Percentiles rank a stretch among this genome's conserved stretches.
Conservation (phyloP, 1,140 invertebrate genomes). For the Palaemon carinicauda region DNA sequence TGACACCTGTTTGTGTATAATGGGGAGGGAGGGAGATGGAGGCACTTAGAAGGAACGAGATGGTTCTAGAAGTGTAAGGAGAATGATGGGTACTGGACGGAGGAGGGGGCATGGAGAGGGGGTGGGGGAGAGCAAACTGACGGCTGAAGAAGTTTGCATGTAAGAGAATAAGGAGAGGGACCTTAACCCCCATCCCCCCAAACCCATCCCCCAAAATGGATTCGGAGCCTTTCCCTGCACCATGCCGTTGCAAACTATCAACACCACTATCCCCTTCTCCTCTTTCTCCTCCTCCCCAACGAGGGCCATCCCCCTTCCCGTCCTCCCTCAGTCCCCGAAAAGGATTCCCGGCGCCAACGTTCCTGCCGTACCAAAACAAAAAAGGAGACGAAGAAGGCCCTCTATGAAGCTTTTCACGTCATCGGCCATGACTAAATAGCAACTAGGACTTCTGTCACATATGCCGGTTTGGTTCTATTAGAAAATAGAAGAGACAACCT, state of each 20-base stretch:
- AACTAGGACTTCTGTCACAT: not conserved
- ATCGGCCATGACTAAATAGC: too few species aligned
- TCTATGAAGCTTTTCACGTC: too few species aligned
- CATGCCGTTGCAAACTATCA: not conserved
- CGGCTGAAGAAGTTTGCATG: not conserved
- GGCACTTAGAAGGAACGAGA: not conserved
- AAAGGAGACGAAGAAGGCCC: not conserved
- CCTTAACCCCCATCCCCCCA: not conserved
- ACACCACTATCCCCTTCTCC: not conserved
- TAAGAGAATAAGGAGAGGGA: not conserved
- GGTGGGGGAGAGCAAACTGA: not conserved
- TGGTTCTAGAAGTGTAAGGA: not conserved
- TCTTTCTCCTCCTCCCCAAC: not conserved
- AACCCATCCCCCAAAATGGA: not conserved
- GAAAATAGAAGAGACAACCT: not conserved
- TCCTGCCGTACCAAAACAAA: constrained; percentile 9
- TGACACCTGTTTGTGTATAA: not conserved
- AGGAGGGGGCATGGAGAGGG: not conserved
- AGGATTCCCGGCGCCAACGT: constrained; percentile 46
- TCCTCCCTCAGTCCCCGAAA: not conserved
- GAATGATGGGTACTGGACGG: not conserved
- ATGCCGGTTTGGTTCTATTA: not conserved
- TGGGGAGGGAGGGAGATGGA: not conserved
- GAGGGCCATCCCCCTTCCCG: too few species aligned
- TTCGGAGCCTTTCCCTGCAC: not conserved